Evolutionary conservation across 2,797 vertebrate genomes (phyloP), one percentile per base, ranked within the genome.

Genomic region (Silurus aristotelis): DNA sequence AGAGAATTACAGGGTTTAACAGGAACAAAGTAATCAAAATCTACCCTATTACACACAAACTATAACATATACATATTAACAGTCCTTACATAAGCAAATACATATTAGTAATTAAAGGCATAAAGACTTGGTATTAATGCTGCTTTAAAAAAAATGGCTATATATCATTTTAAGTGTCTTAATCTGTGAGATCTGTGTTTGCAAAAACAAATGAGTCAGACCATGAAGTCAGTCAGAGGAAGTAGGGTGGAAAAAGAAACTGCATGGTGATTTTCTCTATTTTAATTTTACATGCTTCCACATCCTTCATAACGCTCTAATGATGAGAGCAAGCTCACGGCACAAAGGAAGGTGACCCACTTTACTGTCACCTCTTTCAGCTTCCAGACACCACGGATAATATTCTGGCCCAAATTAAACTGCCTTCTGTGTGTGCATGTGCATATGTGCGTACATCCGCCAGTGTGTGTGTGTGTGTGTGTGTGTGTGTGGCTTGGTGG

Each of bases 281-380:
- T 85, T 90, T 91, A 88, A 90, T 90, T 87, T 81, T 14, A 46
- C 90, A 89, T 90, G 90, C 90, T 92, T 91, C 90, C 90, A 89
- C 38, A 77, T 63, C 27, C 66, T 77, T 58, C 52, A 31, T 80
- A 66, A 19, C 46, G 84, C 89, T 87, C 84, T 91, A 91, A 92
- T 89, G 88, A 91, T 89, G 85, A 90, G 88, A 80, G 84, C 82
- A 19, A 68, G 77, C 66, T 55, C 22, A 19, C 14, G 84, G 84
- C 85, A 92, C 90, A 91, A 87, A 88, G 83, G 86, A 90, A 89
- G 91, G 90, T 93, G 92, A 93, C 92, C 92, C 89, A 92, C 61
- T 93, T 93, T 91, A 91, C 86, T 91, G 84, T 83, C 81, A 73
- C 66, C 84, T 75, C 70, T 87, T 83, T 91, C 84, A 82, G 84